Conservation (phyloP, 2,113 vertebrate genomes). For the Leucoraja erinaceus region DNA sequence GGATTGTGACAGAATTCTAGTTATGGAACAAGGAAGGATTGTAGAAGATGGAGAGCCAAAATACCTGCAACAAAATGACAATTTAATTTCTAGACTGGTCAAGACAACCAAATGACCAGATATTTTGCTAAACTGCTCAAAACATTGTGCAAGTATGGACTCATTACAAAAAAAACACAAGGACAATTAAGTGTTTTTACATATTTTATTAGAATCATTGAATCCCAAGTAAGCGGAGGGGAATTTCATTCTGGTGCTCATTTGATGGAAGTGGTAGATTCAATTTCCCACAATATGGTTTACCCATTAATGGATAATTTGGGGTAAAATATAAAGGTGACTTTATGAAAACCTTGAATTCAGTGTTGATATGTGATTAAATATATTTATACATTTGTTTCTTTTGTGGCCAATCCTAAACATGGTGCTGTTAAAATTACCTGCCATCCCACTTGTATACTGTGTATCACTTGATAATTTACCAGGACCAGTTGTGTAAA, state of each 20-base stretch:
- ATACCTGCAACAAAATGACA: neutral
- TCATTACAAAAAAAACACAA: neutral
- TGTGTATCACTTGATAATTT: neutral
- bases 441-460: neutral
- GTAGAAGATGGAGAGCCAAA: conserved; percentile 36
- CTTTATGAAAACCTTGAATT: neutral
- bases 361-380: neutral
- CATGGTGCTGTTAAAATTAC: neutral
- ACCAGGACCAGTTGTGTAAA: neutral
- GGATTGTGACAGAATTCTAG: conserved; percentile 32
- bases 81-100: conserved; percentile 13
- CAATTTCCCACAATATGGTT: neutral
- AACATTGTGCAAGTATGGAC: neutral
- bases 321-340: neutral
- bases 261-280: conserved; percentile 21
- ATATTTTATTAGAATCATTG: neutral
- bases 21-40: conserved; percentile 24
- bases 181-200: neutral
- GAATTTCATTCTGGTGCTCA: neutral
- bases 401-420: neutral
- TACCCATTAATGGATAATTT: neutral
- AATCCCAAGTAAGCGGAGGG: neutral
- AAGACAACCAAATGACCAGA: neutral
- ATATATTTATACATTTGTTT: conserved; percentile 18
- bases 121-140: neutral